These are phyloP conservation scores for Belgica antarctica DNA, from an alignment of 2,888 invertebrate genomes.

Conservation along the genomic window DNA sequence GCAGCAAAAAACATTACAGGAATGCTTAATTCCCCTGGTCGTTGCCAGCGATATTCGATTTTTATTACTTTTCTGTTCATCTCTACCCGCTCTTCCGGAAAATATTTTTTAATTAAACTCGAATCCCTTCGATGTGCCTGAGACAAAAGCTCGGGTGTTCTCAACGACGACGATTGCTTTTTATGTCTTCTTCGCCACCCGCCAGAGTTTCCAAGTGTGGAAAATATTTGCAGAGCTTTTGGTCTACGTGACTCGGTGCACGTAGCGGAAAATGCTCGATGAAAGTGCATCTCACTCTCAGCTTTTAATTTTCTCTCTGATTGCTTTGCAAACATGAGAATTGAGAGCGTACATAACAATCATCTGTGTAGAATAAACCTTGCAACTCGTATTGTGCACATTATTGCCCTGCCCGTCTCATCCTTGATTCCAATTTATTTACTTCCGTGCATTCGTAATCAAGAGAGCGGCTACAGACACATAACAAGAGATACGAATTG, in stretches of 20 bases:
- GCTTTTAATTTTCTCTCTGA: conserved; percentile 5
- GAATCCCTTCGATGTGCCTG: not conserved
- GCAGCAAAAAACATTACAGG: not conserved
- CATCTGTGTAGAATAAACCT: conserved; percentile 20
- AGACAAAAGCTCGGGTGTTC: not conserved
- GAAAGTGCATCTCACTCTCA: conserved; percentile 9
- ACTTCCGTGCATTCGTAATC: conserved; percentile 28
- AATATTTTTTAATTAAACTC: not conserved
- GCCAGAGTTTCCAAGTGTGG: too few relatives aligned
- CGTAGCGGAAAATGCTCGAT: conserved; percentile 16
- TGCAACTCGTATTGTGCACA: conserved; percentile 4
- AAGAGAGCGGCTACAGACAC: conserved; percentile 26
- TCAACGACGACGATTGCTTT: not conserved
- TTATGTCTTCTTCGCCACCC: not conserved
- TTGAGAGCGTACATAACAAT: not conserved
- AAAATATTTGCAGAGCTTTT: too few relatives aligned
- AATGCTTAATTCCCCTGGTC: not conserved
- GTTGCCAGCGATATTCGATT: not conserved
- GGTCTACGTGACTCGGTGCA: conserved; percentile 38
- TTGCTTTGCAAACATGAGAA: not conserved
- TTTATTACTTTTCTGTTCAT: not conserved
- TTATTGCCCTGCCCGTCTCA: conserved; percentile 27
- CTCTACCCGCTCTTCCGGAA: not conserved
- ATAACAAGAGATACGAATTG: conserved; percentile 23
- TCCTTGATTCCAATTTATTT: conserved; percentile 34